These are phyloP conservation scores for Acrossocheilus fasciatus DNA, from an alignment of 2,797 vertebrate genomes.

Conservation along the genomic window DNA sequence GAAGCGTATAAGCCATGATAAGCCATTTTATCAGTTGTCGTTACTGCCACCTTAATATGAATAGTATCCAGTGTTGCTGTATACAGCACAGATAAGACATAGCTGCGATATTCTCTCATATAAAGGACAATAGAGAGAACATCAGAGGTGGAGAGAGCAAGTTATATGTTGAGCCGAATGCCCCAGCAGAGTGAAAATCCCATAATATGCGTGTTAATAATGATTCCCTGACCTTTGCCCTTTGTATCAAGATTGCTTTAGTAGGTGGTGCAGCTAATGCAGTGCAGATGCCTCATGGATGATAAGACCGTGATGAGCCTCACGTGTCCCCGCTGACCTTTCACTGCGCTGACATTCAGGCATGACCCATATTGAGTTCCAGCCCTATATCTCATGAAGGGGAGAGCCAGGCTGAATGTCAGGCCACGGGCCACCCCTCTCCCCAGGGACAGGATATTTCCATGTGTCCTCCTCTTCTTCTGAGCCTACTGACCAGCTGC, in stretches of 20 bases:
- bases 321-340: constrained; percentile 54
- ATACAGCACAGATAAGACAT: constrained; percentile 6
- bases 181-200: constrained; percentile 29
- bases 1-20: neutral
- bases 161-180: constrained; percentile 9
- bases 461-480: constrained; percentile 10
- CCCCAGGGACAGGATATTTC: constrained; percentile 52
- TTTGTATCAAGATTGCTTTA: constrained; percentile 40
- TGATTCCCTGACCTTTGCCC: constrained; percentile 51
- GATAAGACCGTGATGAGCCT: constrained; percentile 51
- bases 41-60: neutral
- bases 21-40: neutral
- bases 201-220: constrained; percentile 37
- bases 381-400: constrained; percentile 52
- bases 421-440: constrained; percentile 34
- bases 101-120: neutral
- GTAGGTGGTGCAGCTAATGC: constrained; percentile 50
- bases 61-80: constrained; percentile 8
- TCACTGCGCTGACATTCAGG: constrained; percentile 55
- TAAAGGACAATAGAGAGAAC: neutral
- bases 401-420: constrained; percentile 44
- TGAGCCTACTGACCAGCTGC: constrained; percentile 45
- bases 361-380: constrained; percentile 58
- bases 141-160: constrained; percentile 2
- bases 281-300: constrained; percentile 31